Percentiles rank a stretch among this genome's conserved stretches.
phyloP scores from a whole-genome alignment of 2,113 vertebrate genomes.

The Macquaria ambigua region DNA sequence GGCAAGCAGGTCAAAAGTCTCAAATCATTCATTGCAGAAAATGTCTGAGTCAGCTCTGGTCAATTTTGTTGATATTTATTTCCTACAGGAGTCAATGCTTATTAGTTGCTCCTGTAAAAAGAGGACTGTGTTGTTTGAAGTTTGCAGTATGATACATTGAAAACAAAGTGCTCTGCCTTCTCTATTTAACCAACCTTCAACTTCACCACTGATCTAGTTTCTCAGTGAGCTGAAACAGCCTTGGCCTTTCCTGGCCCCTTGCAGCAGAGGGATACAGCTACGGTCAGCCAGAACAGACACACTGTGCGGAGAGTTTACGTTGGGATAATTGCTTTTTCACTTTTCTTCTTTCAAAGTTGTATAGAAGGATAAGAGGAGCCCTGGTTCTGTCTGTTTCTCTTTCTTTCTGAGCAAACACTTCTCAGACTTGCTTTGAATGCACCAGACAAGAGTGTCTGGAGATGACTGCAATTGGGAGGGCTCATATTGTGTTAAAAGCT shows the following conservation, averaged over 20 bases:
- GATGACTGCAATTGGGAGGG: not conserved
- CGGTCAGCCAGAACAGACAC: constrained; percentile 26
- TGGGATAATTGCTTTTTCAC: constrained; percentile 52
- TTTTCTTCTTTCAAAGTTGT: constrained; percentile 14
- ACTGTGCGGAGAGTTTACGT: constrained; percentile 1
- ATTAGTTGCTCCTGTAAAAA: constrained; percentile 10
- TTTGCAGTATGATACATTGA: not conserved
- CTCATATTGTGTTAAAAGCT: not conserved
- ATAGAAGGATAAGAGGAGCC: not conserved
- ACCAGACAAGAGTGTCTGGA: not conserved
- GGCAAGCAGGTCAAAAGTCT: not conserved
- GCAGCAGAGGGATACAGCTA: constrained; percentile 10
- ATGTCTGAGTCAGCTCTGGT: not conserved
- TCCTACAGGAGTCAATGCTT: constrained; percentile 6
- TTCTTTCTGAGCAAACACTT: constrained; percentile 15
- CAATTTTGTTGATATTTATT: not conserved
- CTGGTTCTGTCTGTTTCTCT: constrained; percentile 1
- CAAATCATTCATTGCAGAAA: not conserved
- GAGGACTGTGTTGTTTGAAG: constrained; percentile 14
- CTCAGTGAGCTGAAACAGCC: constrained; percentile 35
- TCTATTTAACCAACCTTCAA: constrained; percentile 46
- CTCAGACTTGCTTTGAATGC: constrained; percentile 12
- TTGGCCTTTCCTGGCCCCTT: constrained; percentile 26
- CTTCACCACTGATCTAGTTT: constrained; percentile 35
- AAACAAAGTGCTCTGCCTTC: not conserved